Conservation (phyloP, 2,888 invertebrate genomes). For the Drosophila maculinotata region DNA sequence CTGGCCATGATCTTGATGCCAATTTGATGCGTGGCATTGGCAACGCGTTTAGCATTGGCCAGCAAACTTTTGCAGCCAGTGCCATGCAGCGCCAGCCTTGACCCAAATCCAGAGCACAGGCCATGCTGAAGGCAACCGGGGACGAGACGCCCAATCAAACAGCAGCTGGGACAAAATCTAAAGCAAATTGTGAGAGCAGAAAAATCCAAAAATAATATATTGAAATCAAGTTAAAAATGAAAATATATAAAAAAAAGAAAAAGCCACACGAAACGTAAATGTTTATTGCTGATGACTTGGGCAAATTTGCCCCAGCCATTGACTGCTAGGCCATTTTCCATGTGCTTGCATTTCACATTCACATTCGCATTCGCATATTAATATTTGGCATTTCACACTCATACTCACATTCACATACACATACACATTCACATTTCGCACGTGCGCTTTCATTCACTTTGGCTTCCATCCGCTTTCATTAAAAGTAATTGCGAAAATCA, state of each 20-base stretch:
- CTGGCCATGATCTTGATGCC: slow-evolving; percentile 74
- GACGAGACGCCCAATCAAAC: slow-evolving; percentile 17
- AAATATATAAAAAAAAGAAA: neutral
- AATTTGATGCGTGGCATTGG: slow-evolving; percentile 57
- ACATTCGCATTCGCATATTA: slow-evolving; percentile 20
- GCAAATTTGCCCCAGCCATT: slow-evolving; percentile 23
- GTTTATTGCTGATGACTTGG: slow-evolving; percentile 30
- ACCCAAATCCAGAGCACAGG: slow-evolving; percentile 53
- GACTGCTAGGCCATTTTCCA: slow-evolving; percentile 32
- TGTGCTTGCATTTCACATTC: slow-evolving; percentile 36
- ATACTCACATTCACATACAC: slow-evolving; percentile 14
- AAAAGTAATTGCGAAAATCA: slow-evolving; percentile 72
- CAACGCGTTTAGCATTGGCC: slow-evolving; percentile 43
- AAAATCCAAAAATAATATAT: too few species aligned
- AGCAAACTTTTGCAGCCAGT: slow-evolving; percentile 24
- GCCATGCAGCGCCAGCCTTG: slow-evolving; percentile 39
- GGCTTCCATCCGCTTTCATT: slow-evolving; percentile 54
- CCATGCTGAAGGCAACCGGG: slow-evolving; percentile 2
- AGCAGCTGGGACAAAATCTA: slow-evolving; percentile 1
- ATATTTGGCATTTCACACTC: slow-evolving; percentile 40
- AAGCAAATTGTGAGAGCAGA: neutral
- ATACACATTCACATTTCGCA: slow-evolving; percentile 30
- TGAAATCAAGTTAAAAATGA: neutral
- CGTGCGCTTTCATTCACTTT: slow-evolving; percentile 47
- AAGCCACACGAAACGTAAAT: slow-evolving; percentile 10